Evolutionary conservation across 2,113 vertebrate species (phyloP), one percentile per base, ranked within the genome.

Genomic region (Otus sunia): DNA sequence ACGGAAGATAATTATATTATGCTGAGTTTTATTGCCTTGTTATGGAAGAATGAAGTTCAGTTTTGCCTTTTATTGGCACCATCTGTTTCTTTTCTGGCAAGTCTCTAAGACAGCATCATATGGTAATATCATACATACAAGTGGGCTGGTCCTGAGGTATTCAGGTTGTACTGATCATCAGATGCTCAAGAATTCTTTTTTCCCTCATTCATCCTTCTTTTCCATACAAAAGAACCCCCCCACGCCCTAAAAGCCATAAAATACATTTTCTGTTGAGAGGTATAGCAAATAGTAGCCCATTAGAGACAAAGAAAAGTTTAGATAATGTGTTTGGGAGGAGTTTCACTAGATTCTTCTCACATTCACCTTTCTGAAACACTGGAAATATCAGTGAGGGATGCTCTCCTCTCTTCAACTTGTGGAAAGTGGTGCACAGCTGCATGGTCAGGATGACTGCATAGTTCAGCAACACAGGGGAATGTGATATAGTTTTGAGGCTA

Each of bases 11-110:
- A 97, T 97, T 97, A 90, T 86, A 92, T 96, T 93, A 93, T 86
- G 67, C 73, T 97, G 78, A 20, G 1, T 90, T 97, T 97, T 95
- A 96, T 92, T 95, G 91, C 77, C 93, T 93, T 86, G 78, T 97
- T 97, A 86, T 80, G 76, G 86, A 94, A 95, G 92, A 96, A 93
- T 88, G 77, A 97, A 96, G 96, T 97, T 97, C 52, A 96, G 92
- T 94, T 96, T 96, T 92, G 75, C 91, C 91, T 96, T 96, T 98
- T 98, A 98, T 95, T 86, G 85, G 67, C 90, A 84, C 96, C 96
- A 97, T 97, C 97, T 97, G 94, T 95, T 97, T 97, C 50, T 91
- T 86, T 90, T 86, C 94, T 97, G 97, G 96, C 93, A 98, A 88
- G 32, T 79, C 22, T 36, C 67, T 88, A 47, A 68, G 86, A 81